Evolutionary conservation across 1,140 invertebrate genomes (phyloP).

Genomic region (Micrasema minimum): DNA sequence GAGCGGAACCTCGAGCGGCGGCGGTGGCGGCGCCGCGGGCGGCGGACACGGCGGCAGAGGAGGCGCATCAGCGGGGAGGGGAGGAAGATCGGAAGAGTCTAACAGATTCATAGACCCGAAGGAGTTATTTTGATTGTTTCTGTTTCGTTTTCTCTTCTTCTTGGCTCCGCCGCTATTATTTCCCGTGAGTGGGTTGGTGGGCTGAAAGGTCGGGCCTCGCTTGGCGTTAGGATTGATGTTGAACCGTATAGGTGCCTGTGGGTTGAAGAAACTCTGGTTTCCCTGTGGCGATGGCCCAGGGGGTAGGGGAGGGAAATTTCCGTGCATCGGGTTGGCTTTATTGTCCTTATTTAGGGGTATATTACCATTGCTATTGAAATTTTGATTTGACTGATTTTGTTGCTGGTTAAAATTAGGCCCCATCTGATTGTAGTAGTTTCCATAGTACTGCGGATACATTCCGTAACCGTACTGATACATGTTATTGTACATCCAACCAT

Average conservation of each 20-base stretch:
- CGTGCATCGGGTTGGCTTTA: slow-evolving; percentile 56
- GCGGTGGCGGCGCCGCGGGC: slow-evolving; percentile 63
- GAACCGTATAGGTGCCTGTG: slow-evolving; percentile 69
- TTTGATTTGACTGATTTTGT: slow-evolving; percentile 21
- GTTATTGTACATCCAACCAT: slow-evolving; percentile 63
- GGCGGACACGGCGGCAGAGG: slow-evolving; percentile 67
- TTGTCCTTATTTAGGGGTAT: slow-evolving; percentile 49
- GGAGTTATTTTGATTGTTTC: slow-evolving; percentile 68
- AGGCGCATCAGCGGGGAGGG: slow-evolving; percentile 69
- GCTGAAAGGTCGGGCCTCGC: slow-evolving; percentile 55
- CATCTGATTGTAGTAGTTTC: slow-evolving; percentile 63
- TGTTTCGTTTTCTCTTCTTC: slow-evolving; percentile 80
- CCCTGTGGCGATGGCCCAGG: slow-evolving; percentile 60
- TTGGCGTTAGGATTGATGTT: slow-evolving; percentile 67
- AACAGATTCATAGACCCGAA: too few species aligned
- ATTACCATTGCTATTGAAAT: slow-evolving; percentile 14
- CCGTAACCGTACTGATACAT: slow-evolving; percentile 64
- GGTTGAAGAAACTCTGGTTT: slow-evolving; percentile 60
- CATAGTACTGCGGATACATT: slow-evolving; percentile 62
- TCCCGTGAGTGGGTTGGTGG: slow-evolving; percentile 61
- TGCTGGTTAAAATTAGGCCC: slow-evolving; percentile 54
- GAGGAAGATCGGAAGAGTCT: slow-evolving; percentile 60
- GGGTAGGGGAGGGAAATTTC: slow-evolving; percentile 61
- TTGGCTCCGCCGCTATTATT: slow-evolving; percentile 73
- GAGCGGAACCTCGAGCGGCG: slow-evolving; percentile 63